Conservation (phyloP, 2,113 vertebrate genomes). For the Thamnophis sirtalis region DNA sequence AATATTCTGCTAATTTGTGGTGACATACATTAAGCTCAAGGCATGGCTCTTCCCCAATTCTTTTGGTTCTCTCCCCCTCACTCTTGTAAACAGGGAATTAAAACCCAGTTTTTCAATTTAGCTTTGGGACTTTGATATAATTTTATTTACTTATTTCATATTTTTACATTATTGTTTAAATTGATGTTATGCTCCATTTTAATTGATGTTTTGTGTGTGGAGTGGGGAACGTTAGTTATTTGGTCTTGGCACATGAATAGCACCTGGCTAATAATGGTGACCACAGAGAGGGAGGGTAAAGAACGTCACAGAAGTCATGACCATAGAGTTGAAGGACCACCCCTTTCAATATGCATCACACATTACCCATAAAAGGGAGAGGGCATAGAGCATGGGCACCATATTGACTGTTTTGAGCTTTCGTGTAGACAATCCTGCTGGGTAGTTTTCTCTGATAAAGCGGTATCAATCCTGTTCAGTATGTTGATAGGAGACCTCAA, state of each 20-base stretch:
- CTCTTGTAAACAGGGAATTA: neutral
- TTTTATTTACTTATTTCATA: neutral
- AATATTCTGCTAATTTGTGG: neutral
- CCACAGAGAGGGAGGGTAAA: neutral
- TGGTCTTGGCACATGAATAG: neutral
- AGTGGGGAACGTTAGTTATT: neutral
- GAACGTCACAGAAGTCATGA: neutral
- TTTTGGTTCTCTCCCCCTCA: neutral
- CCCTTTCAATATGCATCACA: neutral
- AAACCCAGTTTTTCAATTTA: neutral
- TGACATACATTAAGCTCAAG: neutral
- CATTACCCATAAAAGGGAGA: neutral
- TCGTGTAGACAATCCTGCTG: neutral
- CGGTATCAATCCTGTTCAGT: neutral
- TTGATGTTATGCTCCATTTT: neutral
- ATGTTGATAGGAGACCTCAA: neutral
- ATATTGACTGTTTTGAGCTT: neutral
- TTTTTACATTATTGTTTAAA: neutral
- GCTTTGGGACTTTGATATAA: neutral
- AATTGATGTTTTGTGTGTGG: neutral
- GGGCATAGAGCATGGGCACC: neutral
- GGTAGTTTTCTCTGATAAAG: neutral
- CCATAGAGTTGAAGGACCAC: neutral
- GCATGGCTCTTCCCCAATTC: neutral
- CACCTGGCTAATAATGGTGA: neutral